Evolutionary conservation across 2,113 vertebrate species (phyloP), one percentile per base, ranked within the genome.

Genomic region (Pteronura brasiliensis): DNA sequence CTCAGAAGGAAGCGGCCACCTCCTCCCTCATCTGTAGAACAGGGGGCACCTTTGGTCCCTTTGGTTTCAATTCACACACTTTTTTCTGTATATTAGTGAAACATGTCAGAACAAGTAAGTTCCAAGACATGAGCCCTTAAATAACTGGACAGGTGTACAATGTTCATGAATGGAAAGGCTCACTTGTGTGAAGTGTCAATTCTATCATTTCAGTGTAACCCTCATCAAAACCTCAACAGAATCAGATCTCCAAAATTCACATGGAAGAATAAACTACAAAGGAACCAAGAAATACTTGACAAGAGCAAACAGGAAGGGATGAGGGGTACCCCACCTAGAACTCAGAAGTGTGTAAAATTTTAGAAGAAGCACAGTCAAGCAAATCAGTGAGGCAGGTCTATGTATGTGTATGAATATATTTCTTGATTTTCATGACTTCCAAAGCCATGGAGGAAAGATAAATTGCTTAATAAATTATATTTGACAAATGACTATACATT

Each of bases 391-490:
- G 17, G 17, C 21, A 17, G 15, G 1, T 17, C 34, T 0, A 0
- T 13, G 14, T 2, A 17, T 0, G 0, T 1, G 6, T 13, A 12
- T 7, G 49, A 18, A 23, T 1, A 3, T 9, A 3, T 7, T 7
- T 0, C 21, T 6, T 1, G 13, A 31, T 13, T 2, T 3, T 4
- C 1, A 6, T 3, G 27, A 44, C 42, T 36, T 61, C 81, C 42
- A 34, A 31, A 65, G 4, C 57, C 81, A 12, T 0, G 57, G 25
- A 13, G 69, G 74, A 18, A 42, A 77, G 27, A 25, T 5, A 39
- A 18, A 1, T 52, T 25, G 20, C 13, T 65, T 15, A 25, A 7
- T 6, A 52, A 31, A 3, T 34, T 52, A 9, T 6, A 23, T 42
- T 42, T 59, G 71, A n/a, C 18, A 23, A 80, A 90, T 7, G 44